Evolutionary conservation across 2,797 vertebrate species (phyloP), one percentile per base, ranked within the genome.

Genomic region (Sandelia bainsii): DNA sequence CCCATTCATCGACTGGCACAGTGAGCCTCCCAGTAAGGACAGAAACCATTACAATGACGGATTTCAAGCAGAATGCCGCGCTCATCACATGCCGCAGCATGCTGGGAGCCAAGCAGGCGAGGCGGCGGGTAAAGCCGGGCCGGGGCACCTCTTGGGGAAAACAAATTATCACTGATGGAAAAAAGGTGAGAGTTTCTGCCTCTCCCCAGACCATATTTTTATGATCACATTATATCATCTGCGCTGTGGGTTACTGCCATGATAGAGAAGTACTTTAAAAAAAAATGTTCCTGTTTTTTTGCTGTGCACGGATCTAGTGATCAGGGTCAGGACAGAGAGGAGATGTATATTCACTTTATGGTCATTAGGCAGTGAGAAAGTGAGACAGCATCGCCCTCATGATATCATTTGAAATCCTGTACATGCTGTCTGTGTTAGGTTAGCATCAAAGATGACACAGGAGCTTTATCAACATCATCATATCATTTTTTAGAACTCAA

Each of bases 281-380:
- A 34, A 34, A 9, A 9, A 4, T 29, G 7, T 52, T 56, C 32
- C 65, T 32, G 8, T 10, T 57, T 48, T 51, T 53, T 39, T 19
- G 12, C 51, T 66, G 37, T 70, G 82, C 84, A 8, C 9, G 27
- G 27, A 89, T 86, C 81, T 79, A 85, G 68, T 46, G 76, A 67
- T 50, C 16, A 34, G 32, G 9, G 32, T 34, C 32, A n/a, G 66
- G 69, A 56, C 37, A 3, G 65, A 32, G 77, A 79, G 42, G 67
- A 85, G 85, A 89, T 84, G 82, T 82, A 85, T 69, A 83, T 88
- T 87, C 77, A 81, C 84, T 86, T 86, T 72, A 85, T 69, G 87
- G 82, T 89, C 87, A 89, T 91, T 91, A 90, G 85, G 71, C 80
- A 39, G 61, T 0, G 40, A 83, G 77, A 51, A 71, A 77, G 32